Evolutionary conservation across 2,113 vertebrate genomes (phyloP), one percentile per base, ranked within the genome.

Genomic region (Hyla sarda): DNA sequence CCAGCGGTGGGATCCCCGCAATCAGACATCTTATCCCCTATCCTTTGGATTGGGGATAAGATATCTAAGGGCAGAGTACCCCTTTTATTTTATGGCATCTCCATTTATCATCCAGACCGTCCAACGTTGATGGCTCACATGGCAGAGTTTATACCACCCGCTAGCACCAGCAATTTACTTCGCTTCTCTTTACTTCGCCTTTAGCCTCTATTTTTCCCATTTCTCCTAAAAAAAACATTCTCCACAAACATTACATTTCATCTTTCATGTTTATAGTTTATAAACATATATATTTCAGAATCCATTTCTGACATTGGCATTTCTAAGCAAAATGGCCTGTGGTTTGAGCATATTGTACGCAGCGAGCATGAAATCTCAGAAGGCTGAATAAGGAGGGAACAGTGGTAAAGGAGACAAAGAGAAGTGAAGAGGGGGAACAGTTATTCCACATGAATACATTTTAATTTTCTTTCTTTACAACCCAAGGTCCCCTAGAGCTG

Each of bases 391-490:
- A 71, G 48, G 47, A 79, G 50, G 56, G 65, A 56, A 45, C 30
- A 23, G 47, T 71, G 10, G 32, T 54, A 45, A 76, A 60, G 54
- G 71, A 76, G 83, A 84, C 52, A 74, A 52, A 84, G 71, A 76
- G 62, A 65, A 84, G 83, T 50, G 72, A 84, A 84, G 54, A 62
- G 73, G 32, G 67, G 83, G 84, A 85, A 79, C 84, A 79, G 75
- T 85, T 85, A 85, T 85, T 85, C 84, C 84, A 85, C 84, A 56
- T 85, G 84, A 85, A 76, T 85, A 79, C 84, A 79, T 77, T 85
- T 85, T 85, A 85, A 85, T 85, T 85, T 85, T 85, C 84, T 79
- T 85, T 60, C 28, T 85, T 85, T 85, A 79, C 84, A 85, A 85
- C 84, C 30, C n/a, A 71, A 79, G 30, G 84, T 77, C 60, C 84